Evolutionary conservation across 1,140 invertebrate genomes (phyloP).

Genomic region (Dendrolimus punctatus): DNA sequence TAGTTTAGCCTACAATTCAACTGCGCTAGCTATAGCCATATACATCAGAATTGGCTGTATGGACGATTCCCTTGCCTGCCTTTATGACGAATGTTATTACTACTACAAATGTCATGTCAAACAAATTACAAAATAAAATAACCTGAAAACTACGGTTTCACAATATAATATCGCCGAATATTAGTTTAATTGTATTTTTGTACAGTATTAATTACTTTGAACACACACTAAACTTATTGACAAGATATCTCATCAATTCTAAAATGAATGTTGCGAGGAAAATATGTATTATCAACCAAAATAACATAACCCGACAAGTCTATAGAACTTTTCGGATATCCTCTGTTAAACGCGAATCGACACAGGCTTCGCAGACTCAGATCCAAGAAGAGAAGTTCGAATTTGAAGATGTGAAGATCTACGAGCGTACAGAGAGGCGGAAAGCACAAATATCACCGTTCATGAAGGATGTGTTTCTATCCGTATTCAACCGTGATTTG

Average conservation of each 20-base stretch:
- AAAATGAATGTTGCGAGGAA: slow-evolving; percentile 57
- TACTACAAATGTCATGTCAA: background rate
- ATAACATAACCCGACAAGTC: slow-evolving; percentile 33
- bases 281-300: slow-evolving; percentile 34
- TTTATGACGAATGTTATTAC: no score
- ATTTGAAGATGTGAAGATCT: slow-evolving; percentile 56
- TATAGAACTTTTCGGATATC: slow-evolving; percentile 42
- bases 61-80: no score
- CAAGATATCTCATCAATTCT: background rate
- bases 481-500: slow-evolving; percentile 74
- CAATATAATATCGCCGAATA: no score
- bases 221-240: no score
- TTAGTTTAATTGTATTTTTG: no score
- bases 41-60: no score
- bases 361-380: slow-evolving; percentile 40
- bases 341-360: slow-evolving; percentile 29
- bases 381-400: slow-evolving; percentile 57
- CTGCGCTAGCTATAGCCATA: no score
- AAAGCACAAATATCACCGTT: slow-evolving; percentile 71
- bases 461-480: slow-evolving; percentile 76
- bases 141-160: background rate
- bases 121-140: slow-evolving; percentile 9
- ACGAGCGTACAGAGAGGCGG: slow-evolving; percentile 44
- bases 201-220: no score
- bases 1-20: no score